Base-by-base conservation (phyloP, 1,140 invertebrate genomes). In the Himalopsyche phryganea region DNA sequence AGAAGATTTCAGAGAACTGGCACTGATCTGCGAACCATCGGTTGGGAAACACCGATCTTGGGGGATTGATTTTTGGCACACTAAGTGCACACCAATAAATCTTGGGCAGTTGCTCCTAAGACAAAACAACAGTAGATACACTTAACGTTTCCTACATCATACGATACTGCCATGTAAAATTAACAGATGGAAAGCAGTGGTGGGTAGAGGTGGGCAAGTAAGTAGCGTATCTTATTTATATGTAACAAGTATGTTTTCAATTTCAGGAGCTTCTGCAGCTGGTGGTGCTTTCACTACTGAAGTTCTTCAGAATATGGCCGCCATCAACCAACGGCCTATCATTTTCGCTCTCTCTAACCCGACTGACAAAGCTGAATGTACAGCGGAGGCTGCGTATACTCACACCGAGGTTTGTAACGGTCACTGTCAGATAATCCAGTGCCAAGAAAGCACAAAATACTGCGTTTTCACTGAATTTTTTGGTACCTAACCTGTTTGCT, bases 271-370 rank as follows among this genome's bases (percentile, higher is more conserved):
- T 58, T 91, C 92, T n/a, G 92, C 92, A 0, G 85, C 87, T 40
- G 83, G 84, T 7, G 91, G 92, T 18, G 89, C 92, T 1, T 98
- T 98, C 68, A 97, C 90, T 0, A 81, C 88, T 10, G 85, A 89
- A 65, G 85, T 98, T 35, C 75, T 98, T 36, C 77, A 85, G 69
- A 84, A 87, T 61, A 96, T 98, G 94, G 90, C 86, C 0, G 78
- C 82, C 51, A 88, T 90, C 70, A 94, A 92, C 63, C 83, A 95
- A 23, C 80, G 86, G 49, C 96, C 96, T 0, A 84, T 98, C 51
- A 89, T 98, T 48, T 98, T 98, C 73, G 94, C 96, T 13, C 77
- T 98, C 4, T 97, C 94, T 64, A 98, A 98, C 81, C 96, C 96
- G 14, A 98, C 96, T 0, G 88, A 84, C 68, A 94, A 95, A 80